Base-by-base conservation (phyloP, 2,888 invertebrate genomes). In the Drosophila paracracens region DNA sequence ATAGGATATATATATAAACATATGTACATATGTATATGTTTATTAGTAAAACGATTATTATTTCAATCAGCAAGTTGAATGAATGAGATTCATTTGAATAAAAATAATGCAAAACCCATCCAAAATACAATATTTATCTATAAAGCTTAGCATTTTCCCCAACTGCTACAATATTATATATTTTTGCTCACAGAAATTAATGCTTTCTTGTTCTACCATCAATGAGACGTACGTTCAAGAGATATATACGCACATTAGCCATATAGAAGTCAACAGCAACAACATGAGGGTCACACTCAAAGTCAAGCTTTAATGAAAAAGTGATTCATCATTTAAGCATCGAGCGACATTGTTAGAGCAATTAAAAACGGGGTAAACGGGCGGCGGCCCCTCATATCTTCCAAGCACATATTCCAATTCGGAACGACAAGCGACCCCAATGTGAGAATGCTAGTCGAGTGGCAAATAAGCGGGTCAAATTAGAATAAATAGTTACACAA, bases 401-500 rank as follows among this genome's bases (percentile, higher is more conserved):
- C 25, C 58, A 53, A 40, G 29, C 10, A 46, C n/a, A 29, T 40
- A 46, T 48, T 51, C 53, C 58, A 33, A 60, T 62, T 74, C 56
- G 76, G 58, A 50, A 68, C 73, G 58, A 40, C 74, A 76, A 43
- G 67, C 70, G 75, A 79, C 70, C 60, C 60, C 72, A 74, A 75
- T 80, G 68, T 71, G 79, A 74, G 76, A 83, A 74, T 64, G 69
- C 67, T 81, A 69, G 61, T 70, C 75, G 72, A 65, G 61, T 66
- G 50, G 53, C 87, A 91, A 90, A 89, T 81, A 91, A 91, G 90
- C 92, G 92, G 91, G 91, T 92, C 92, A 92, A 92, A 91, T 92
- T 92, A 89, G 86, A 91, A 90, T 90, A 92, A 92, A 91, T 84
- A 88, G 89, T 87, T 89, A 81, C 71, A 91, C 84, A 88, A 91